These are phyloP conservation scores for Rhineura floridana DNA, from an alignment of 2,113 vertebrate species.

Conservation along the genomic window DNA sequence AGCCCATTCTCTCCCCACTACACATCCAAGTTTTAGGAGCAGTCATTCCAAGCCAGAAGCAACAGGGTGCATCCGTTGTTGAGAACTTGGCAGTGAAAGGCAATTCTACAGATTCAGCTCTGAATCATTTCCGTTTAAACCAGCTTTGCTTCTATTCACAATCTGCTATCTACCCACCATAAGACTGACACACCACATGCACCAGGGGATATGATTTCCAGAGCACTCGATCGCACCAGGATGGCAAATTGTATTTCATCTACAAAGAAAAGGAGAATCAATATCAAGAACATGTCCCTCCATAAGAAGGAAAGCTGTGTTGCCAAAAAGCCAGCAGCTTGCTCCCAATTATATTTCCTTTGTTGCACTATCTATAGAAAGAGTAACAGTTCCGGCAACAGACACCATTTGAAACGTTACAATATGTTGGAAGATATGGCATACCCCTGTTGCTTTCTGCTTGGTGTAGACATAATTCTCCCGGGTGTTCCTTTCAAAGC, in stretches of 20 bases:
- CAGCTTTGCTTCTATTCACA: constrained; percentile 54
- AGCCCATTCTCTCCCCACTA: background rate
- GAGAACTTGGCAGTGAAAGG: constrained; percentile 60
- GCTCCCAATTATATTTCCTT: constrained; percentile 11
- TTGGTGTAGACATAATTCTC: constrained; percentile 96
- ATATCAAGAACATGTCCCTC: constrained; percentile 39
- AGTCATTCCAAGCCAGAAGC: background rate
- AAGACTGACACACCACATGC: constrained; percentile 94
- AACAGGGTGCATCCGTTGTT: constrained; percentile 45
- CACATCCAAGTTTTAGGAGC: background rate
- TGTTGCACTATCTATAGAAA: background rate
- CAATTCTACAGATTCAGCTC: constrained; percentile 60
- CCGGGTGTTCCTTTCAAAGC: constrained; percentile 90
- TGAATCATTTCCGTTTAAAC: constrained; percentile 70
- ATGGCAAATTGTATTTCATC: constrained; percentile 98
- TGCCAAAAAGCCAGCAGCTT: constrained; percentile 2
- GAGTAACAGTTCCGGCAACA: constrained; percentile 4
- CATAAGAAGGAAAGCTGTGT: constrained; percentile 27
- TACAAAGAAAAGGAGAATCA: constrained; percentile 70
- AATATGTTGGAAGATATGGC: constrained; percentile 41
- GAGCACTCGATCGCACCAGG: constrained; percentile 97
- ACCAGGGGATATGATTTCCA: constrained; percentile 95
- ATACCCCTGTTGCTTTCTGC: constrained; percentile 95
- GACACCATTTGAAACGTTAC: background rate
- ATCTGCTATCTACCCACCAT: constrained; percentile 82